These are phyloP conservation scores for Gila robusta DNA, from an alignment of 2,797 vertebrate genomes.

Conservation along the genomic window DNA sequence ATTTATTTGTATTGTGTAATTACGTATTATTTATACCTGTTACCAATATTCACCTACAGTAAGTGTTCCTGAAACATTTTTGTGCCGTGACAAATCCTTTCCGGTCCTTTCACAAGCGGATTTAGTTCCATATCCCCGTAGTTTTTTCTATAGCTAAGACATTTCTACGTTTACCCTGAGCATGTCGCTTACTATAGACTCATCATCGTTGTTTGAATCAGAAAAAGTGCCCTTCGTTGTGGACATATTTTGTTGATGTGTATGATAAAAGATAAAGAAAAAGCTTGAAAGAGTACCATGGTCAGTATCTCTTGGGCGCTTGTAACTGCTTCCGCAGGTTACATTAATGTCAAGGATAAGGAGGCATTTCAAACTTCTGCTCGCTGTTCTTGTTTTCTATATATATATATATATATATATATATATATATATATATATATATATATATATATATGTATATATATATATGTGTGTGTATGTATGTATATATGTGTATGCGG, in stretches of 20 bases:
- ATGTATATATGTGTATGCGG: background rate
- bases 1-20: conserved; percentile 80
- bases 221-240: background rate
- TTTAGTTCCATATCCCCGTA: background rate
- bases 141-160: conserved; percentile 11
- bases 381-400: background rate
- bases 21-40: conserved; percentile 78
- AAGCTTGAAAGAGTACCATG: conserved; percentile 33
- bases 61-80: conserved; percentile 17
- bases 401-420: too few relatives aligned
- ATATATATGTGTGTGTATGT: too few relatives aligned
- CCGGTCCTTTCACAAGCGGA: background rate
- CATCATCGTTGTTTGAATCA: background rate
- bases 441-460: too few relatives aligned
- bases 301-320: conserved; percentile 39
- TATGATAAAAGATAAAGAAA: conserved; percentile 15
- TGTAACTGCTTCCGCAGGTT: background rate
- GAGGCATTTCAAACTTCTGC: conserved; percentile 32
- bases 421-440: background rate
- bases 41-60: conserved; percentile 49
- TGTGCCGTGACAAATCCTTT: background rate
- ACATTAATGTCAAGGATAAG: conserved; percentile 9
- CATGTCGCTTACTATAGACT: background rate
- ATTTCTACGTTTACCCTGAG: background rate
- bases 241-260: background rate